Base-by-base conservation (phyloP, 2,797 vertebrate species). In the Enteromius trimaculatus region DNA sequence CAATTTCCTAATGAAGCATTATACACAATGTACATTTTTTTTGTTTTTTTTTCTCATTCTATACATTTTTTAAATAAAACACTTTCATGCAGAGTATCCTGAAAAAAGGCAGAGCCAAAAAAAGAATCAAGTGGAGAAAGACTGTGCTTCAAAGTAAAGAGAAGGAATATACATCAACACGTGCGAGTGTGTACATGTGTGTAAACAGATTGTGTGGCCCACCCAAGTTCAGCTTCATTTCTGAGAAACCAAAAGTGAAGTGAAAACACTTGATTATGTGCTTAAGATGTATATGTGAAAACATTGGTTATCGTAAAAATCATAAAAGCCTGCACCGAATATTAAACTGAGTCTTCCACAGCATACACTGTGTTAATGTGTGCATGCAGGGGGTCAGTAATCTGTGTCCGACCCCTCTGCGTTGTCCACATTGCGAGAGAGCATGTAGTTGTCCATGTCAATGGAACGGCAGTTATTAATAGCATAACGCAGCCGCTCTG, bases 21-120 rank as follows among this genome's bases (percentile, higher is more conserved):
- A 97, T 98, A 98, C 97, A 99, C 96, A 96, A 98, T 98, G 93
- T 98, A 99, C 97, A 98, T 94, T 93, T 92, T 90, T 91, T 89
- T 90, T 93, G 31, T 82, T 78, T 75, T 91, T 92, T 89, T 91
- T 93, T 51, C 42, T 91, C 93, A 92, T 93, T 94, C 94, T 96
- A 94, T 94, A 95, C 94, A 95, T 93, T 92, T 92, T 94, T 90
- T 92, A 95, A 93, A 94, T 93, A 93, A 93, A 95, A 95, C 89
- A 91, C 92, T 92, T 96, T 94, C 96, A 97, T 97, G 95, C 96
- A 97, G 94, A 88, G 91, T 90, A 92, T 88, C 89, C 89, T 88
- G 88, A 91, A 90, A 88, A 89, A 88, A 90, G 89, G 88, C 89
- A 89, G 89, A 90, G 91, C 90, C 81, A 81, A 88, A 86, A 85